Base-by-base conservation (phyloP, 2,113 vertebrate genomes). In the Holacanthus passer region DNA sequence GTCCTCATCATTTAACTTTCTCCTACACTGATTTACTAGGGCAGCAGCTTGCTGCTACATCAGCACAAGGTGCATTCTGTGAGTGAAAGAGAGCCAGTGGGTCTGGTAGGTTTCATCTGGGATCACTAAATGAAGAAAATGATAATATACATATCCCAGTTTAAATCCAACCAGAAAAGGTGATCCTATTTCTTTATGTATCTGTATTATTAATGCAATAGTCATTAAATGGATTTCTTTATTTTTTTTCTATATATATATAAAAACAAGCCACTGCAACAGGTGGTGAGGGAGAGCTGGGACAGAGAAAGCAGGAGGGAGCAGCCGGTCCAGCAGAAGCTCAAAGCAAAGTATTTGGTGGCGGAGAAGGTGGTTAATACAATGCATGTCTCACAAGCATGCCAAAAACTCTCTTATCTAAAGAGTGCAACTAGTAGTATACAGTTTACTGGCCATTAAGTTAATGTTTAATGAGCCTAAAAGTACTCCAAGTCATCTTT, bases 301-400 rank as follows among this genome's bases (percentile, higher is more conserved):
- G 29, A 80, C 37, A 47, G 58, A 50, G 37, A 37, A 7, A 68
- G 74, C 22, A 43, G 47, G 27, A 58, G 7, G 17, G n/a, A 68
- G 58, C 65, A 79, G 65, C 29, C 66, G 79, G 60, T 37, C 48
- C 43, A 73, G 24, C 59, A 66, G 65, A 52, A 60, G 69, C 70
- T 71, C 50, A 60, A 52, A 75, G 27, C 22, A 2, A 22, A 71
- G 43, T 58, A 53, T 64, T 37, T 71, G 59, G 64, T 47, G 12
- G 29, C 32, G 37, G 62, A 79, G 29, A 69, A 10, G 31, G 48
- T 63, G 63, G 19, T 29, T 60, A 29, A 78, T 41, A 12, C 39
- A 48, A 27, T 41, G 29, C 12, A 24, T 41, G 32, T 43, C 58
- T 75, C 12, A 29, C 7, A 65, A 63, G 19, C 24, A 68, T 1